A percentile compares a stretch with the other conserved stretches of the same genome.
Evolutionary conservation across 2,797 vertebrate genomes (phyloP).

Genomic region (Darevskia mixta): DNA sequence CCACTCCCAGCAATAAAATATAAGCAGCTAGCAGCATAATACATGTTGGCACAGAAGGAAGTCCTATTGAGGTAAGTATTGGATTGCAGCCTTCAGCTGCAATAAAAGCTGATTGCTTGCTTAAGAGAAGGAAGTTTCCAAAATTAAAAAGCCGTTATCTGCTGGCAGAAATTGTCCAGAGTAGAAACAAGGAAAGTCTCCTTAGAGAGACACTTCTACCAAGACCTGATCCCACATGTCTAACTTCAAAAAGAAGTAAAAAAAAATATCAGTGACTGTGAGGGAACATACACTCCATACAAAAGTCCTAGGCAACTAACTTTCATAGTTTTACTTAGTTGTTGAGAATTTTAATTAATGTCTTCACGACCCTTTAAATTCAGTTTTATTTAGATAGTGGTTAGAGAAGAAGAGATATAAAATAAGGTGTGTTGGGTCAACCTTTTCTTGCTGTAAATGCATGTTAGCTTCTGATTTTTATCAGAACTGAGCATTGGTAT

Average conservation of each 20-base stretch:
- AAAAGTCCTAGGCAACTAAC: not conserved
- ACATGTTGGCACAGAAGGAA: not conserved
- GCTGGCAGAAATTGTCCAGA: not conserved
- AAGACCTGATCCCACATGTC: not conserved
- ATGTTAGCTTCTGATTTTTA: not conserved
- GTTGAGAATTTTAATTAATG: not conserved
- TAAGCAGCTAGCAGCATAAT: not conserved
- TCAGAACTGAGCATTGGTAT: not conserved
- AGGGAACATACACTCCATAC: not conserved
- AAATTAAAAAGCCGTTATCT: not conserved
- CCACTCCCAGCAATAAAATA: not conserved
- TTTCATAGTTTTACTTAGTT: not conserved
- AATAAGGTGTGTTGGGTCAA: not conserved
- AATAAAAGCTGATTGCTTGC: not conserved
- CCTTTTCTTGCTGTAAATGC: not conserved
- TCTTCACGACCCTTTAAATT: not conserved
- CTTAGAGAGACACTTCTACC: not conserved
- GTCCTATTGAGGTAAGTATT: not conserved
- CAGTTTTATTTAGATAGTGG: not conserved
- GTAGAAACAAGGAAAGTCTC: not conserved
- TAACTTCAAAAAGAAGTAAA: not conserved
- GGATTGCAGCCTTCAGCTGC: not conserved
- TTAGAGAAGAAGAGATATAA: not conserved
- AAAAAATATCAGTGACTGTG: not conserved
- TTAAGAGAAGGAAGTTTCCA: not conserved